Base-by-base conservation (phyloP, 2,888 invertebrate species). In the Drosophila kambysellisi region DNA sequence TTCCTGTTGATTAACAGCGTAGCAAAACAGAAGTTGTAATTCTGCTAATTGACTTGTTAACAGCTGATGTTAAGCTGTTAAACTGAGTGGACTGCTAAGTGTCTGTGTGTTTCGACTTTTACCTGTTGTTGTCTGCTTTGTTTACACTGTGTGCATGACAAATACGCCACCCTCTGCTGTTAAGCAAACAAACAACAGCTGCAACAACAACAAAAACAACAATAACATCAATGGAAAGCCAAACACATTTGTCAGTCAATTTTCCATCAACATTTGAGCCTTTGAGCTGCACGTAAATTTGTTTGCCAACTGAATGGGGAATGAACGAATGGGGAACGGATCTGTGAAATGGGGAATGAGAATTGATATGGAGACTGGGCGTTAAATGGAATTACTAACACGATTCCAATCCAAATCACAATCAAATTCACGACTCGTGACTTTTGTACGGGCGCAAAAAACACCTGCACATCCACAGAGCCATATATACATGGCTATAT, bases 211-310 rank as follows among this genome's bases (percentile, higher is more conserved):
- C 41, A 41, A 41, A 8, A n/a, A 48, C 41, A 51, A 48, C 43
- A 66, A 63, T 39, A 76, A 54, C 53, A 65, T 57, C 59, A 73
- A 66, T 62, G 35, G 53, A 41, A 71, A 52, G 15, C 32, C 70
- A 68, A 72, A 80, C 65, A 89, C 63, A 85, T 85, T 90, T 90
- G 90, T 90, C 89, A 90, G 76, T 85, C 89, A 82, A 88, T 88
- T 78, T 78, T 76, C 81, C 74, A 88, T 80, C 70, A 74, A 48
- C 70, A 59, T 66, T 81, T 76, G 81, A 90, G 71, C 85, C 85
- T 88, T 90, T 86, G 85, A 86, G 90, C 81, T 51, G 70, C 68
- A 81, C 75, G 70, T 90, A 90, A 85, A 88, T 88, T 90, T 89
- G 88, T 84, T 84, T 82, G 74, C 83, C 48, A 51, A 57, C 39